Conservation (phyloP, 1,140 invertebrate genomes). For the Microplitis demolitor region DNA sequence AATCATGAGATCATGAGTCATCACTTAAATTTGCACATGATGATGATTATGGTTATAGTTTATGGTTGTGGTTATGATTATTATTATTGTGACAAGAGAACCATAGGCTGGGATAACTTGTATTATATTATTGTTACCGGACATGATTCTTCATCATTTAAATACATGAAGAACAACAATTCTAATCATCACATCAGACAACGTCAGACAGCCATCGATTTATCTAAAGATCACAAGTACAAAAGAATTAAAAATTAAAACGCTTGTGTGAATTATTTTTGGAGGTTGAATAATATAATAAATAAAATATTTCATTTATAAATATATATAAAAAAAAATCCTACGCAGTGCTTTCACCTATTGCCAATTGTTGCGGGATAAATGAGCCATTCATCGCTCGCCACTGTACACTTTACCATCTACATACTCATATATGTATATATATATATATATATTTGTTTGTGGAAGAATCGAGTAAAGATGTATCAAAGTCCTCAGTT, state of each 20-base stretch:
- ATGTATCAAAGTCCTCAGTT: background rate
- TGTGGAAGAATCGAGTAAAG: background rate
- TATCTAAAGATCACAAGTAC: background rate
- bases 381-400: conserved; percentile 19
- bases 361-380: conserved; percentile 17
- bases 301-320: too few species aligned
- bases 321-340: background rate
- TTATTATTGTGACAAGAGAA: too few species aligned
- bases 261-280: background rate
- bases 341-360: background rate
- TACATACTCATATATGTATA: background rate
- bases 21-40: conserved; percentile 1
- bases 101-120: background rate
- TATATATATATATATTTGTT: background rate
- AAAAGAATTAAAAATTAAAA: conserved; percentile 1
- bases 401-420: background rate
- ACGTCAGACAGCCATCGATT: background rate
- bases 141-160: background rate
- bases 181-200: conserved; percentile 2
- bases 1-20: conserved; percentile 1
- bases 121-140: background rate
- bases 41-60: too few species aligned
- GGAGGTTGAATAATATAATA: background rate
- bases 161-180: background rate
- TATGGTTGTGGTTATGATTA: too few species aligned